Percentiles rank a stretch among this genome's conserved stretches.
These are phyloP conservation scores for Micrasema minimum DNA, from an alignment of 1,140 invertebrate species.

Conservation along the genomic window DNA sequence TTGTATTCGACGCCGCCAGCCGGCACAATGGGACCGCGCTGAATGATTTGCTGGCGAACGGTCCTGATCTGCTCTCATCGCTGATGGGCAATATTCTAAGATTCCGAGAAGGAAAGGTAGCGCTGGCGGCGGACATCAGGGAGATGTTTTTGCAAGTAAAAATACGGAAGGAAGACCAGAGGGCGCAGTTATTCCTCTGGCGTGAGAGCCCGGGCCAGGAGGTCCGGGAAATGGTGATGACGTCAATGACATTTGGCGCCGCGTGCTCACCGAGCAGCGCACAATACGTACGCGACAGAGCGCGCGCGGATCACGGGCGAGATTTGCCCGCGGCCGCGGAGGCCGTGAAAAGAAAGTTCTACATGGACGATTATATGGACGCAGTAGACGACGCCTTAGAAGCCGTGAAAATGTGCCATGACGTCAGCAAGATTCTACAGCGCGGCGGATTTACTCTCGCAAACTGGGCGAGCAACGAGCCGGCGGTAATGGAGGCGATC, in stretches of 20 bases:
- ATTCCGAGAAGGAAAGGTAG: conserved; percentile 54
- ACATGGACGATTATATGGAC: conserved; percentile 55
- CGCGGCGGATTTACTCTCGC: conserved; percentile 19
- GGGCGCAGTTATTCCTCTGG: conserved; percentile 56
- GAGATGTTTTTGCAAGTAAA: conserved; percentile 52
- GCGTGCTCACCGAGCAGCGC: conserved; percentile 33
- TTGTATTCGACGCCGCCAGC: conserved; percentile 55
- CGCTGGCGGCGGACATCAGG: conserved; percentile 46
- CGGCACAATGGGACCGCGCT: conserved; percentile 44
- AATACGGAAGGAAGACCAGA: conserved; percentile 45
- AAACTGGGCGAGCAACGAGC: not conserved
- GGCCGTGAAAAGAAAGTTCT: conserved; percentile 46
- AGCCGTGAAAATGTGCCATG: conserved; percentile 37
- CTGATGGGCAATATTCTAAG: conserved; percentile 54
- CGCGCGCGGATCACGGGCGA: conserved; percentile 46
- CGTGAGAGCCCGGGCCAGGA: conserved; percentile 39
- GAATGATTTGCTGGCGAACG: conserved; percentile 53
- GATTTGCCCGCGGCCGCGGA: conserved; percentile 43
- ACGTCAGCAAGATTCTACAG: conserved; percentile 46
- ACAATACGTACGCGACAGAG: conserved; percentile 23
- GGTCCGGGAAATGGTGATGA: conserved; percentile 45
- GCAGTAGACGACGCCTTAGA: conserved; percentile 47
- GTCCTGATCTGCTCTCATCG: conserved; percentile 53
- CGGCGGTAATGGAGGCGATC: not conserved
- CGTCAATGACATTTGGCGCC: conserved; percentile 55